Evolutionary conservation across 2,797 vertebrate genomes (phyloP).

Genomic region (Malacoraja senta): DNA sequence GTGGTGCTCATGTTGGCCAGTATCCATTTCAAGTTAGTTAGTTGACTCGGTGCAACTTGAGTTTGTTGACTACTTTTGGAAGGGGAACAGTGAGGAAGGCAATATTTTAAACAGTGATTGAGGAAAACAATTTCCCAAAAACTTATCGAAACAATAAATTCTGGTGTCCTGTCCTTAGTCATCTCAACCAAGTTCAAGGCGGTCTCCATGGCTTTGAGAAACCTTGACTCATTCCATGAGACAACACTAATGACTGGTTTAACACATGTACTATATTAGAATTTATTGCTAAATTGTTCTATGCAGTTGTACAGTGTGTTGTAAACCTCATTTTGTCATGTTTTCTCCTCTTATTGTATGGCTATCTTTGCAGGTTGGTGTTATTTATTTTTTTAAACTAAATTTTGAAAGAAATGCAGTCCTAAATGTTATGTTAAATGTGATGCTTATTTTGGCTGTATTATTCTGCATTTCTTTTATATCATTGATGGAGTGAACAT

Average conservation of each 20-base stretch:
- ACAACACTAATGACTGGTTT: not conserved
- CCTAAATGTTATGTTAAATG: not conserved
- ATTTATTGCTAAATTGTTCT: not conserved
- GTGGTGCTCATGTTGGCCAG: not conserved
- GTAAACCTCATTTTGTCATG: not conserved
- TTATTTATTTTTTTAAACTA: too few relatives aligned
- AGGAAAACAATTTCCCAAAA: not conserved
- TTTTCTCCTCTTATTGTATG: not conserved
- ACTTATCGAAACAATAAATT: not conserved
- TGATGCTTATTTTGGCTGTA: not conserved
- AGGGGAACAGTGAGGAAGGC: not conserved
- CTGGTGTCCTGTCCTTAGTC: not conserved
- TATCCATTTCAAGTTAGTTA: not conserved
- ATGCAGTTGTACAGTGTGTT: not conserved
- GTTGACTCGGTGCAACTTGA: not conserved
- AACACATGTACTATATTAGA: not conserved
- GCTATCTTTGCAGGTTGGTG: not conserved
- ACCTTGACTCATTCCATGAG: not conserved
- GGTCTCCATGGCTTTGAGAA: not conserved
- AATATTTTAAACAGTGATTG: not conserved
- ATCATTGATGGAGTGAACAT: not conserved
- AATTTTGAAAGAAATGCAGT: not conserved
- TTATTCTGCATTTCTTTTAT: not conserved
- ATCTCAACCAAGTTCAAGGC: not conserved
- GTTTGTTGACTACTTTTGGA: not conserved